Evolutionary conservation across 2,888 invertebrate genomes (phyloP), one percentile per base, ranked within the genome.

Genomic region (Hydraecia micacea): DNA sequence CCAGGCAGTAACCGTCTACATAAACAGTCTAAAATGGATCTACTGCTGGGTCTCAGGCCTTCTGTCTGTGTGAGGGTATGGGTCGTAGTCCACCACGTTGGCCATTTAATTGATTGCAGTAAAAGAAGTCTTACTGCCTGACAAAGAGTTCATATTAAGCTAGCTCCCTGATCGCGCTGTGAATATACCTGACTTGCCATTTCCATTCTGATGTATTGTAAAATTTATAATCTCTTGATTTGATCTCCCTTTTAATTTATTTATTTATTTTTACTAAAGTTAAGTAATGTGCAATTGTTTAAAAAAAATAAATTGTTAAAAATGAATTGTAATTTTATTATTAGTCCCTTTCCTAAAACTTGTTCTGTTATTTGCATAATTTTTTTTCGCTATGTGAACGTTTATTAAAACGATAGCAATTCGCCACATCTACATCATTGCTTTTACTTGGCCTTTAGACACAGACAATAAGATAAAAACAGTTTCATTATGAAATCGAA

Each of bases 181-280:
- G 83, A 81, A 76, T 83, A 87, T 85, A 87, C 79, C 79, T 86
- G 68, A 87, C 84, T 90, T 89, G 90, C 88, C 88, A 90, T 88
- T 86, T 87, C 82, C 86, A 78, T 81, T 86, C 75, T 84, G 73
- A 81, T 86, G 86, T 46, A 13, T 46, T 46, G 46, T 87, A 83
- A 86, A 85, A 84, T 77, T 82, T 52, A 69, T 84, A 77, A 87
- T 87, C 78, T 86, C 86, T 87, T 87, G 46, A 89, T 89, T 88
- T 91, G 91, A 91, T 91, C 90, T 91, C 90, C 65, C 74, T 77
- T 81, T 46, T 80, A 77, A 70, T 86, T 88, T 58, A 73, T 85
- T 88, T 77, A 87, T 86, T 87, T 77, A 82, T 86, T 77, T 86
- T 81, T 78, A 80, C 68, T 86, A 79, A 81, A 84, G 60, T 78